Evolutionary conservation across 1,140 invertebrate genomes (phyloP), one percentile per base, ranked within the genome.

Genomic region (Brachionus rotundiformis): DNA sequence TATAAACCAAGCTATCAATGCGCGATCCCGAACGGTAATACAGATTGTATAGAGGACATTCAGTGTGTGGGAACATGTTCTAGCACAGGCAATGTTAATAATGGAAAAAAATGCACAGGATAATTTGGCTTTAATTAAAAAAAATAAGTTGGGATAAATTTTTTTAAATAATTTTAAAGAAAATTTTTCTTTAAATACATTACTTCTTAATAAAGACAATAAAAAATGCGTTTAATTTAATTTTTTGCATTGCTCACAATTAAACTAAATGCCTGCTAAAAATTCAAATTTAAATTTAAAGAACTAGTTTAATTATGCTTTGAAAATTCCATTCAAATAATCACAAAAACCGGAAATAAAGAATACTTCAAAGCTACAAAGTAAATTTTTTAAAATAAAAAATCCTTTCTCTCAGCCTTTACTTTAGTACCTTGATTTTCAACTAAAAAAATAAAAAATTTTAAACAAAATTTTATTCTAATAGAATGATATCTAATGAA

Each of bases 401-500:
- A n/a, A n/a, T n/a, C n/a, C n/a, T n/a, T n/a, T n/a, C n/a, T n/a
- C n/a, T n/a, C n/a, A n/a, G n/a, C n/a, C n/a, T 6, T 54, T 25
- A 7, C 7, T 25, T 25, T 23, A 49, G 47, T 54, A 25, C 19
- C 7, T 54, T 49, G 13, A 49, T 5, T 13, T 10, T 54, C 1
- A 19, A 23, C 6, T n/a, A n/a, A n/a, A n/a, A n/a, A n/a, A n/a
- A n/a, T n/a, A n/a, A n/a, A n/a, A n/a, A n/a, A n/a, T n/a, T n/a
- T n/a, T n/a, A n/a, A n/a, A n/a, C n/a, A n/a, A n/a, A n/a, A n/a
- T n/a, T n/a, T n/a, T n/a, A n/a, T n/a, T n/a, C n/a, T n/a, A n/a
- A 36, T 16, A 19, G 41, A 73, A 73, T 73, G 68, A 44, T 41
- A 11, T 44, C 68, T 10, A 73, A 73, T 73, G 68, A 73, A 41